Base-by-base conservation (phyloP, 2,888 invertebrate genomes). In the Ormyrus labotus region DNA sequence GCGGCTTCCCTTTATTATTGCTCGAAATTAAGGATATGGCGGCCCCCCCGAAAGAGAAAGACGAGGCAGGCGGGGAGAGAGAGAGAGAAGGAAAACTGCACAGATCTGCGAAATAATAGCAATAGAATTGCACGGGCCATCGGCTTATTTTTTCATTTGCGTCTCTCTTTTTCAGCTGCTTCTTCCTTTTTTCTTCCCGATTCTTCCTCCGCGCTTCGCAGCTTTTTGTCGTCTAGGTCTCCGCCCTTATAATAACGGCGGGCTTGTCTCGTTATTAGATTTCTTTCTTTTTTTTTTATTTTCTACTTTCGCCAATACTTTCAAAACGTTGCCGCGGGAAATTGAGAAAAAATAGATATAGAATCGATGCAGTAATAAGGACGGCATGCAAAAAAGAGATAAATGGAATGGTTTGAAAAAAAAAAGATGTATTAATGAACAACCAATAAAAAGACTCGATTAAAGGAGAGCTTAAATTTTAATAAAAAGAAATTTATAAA, bases 1-100 rank as follows among this genome's bases (percentile, higher is more conserved):
- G 84, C 68, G 84, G 84, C 83, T 83, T 84, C 81, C 83, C 84
- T 85, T 85, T 85, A 85, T 85, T 85, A 85, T 85, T 85, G 82
- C 70, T 82, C 83, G 83, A 83, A 86, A 85, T 85, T 84, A 84
- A 83, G 80, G 57, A 81, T 61, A 67, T 60, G 65, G 47, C 45
- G 34, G 34, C 34, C 34, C 34, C 34, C 34, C 34, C 34, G 34
- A 34, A 34, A 34, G 34, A 34, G 34, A 34, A 8, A 13, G 4
- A 51, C 48, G 10, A 48, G 64, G 3, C 7, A 0, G 13, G 55
- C 58, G 68, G 57, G 34, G 58, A 34, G 61, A 61, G 63, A 58
- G 60, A 45, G 60, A 69, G 47, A 13, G 65, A 53, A 57, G 55
- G 50, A 47, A 67, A 64, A 63, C 65, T 72, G 74, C 71, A 77